Evolutionary conservation across 2,113 vertebrate genomes (phyloP).

Genomic region (Genyomyrus donnyi): DNA sequence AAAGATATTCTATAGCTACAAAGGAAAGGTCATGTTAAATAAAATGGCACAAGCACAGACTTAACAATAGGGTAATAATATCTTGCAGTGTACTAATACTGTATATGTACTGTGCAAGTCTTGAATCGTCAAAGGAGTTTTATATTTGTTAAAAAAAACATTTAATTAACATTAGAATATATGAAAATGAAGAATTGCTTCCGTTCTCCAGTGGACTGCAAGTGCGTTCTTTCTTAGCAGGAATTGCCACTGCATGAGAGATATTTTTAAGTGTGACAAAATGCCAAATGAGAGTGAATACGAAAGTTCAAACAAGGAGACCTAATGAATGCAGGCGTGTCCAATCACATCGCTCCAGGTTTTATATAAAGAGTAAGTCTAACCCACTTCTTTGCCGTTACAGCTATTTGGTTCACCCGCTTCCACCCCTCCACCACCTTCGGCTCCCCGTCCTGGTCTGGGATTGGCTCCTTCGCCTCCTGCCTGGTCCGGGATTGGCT

Average conservation of each 20-base stretch:
- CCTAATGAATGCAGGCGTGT: no score
- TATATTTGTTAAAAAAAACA: not conserved
- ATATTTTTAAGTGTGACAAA: no score
- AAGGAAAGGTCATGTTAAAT: not conserved
- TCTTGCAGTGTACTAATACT: not conserved
- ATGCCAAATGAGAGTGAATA: not conserved
- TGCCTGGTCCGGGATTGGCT: no score
- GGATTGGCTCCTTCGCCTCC: no score
- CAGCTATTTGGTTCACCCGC: no score
- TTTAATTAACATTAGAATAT: not conserved
- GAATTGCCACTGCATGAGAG: not conserved
- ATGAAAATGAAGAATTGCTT: not conserved
- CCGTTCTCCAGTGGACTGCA: not conserved
- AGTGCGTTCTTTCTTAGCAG: not conserved
- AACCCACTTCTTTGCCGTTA: no score
- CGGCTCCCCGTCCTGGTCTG: no score
- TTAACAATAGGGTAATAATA: not conserved
- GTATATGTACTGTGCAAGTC: not conserved
- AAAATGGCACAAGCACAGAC: not conserved
- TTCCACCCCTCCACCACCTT: no score
- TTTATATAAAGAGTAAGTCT: no score
- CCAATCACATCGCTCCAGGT: no score
- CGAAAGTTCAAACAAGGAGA: no score
- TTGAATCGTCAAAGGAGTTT: not conserved
- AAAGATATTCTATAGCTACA: not conserved